A percentile compares a stretch with the other conserved stretches of the same genome.
Conservation (phyloP, 1,140 invertebrate species). For the Drosophila sturtevanti region DNA sequence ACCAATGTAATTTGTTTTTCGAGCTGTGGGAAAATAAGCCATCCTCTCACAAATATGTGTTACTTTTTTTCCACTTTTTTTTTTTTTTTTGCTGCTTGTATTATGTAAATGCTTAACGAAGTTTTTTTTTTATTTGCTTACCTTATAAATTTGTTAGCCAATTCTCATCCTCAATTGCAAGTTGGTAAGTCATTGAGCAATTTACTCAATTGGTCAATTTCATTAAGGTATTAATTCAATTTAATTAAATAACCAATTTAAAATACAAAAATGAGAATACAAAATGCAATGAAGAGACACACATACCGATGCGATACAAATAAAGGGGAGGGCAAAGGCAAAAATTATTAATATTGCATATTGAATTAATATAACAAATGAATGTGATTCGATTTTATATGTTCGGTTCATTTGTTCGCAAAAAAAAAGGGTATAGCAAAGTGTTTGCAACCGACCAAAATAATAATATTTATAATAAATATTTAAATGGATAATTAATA, state of each 20-base stretch:
- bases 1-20: constrained; percentile 50
- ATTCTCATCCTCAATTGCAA: background rate
- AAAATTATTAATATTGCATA: constrained; percentile 38
- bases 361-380: constrained; percentile 73
- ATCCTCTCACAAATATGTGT: background rate
- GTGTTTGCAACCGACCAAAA: background rate
- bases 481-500: too few relatives aligned
- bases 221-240: constrained; percentile 37
- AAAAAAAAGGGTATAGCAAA: background rate
- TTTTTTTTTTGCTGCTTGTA: background rate
- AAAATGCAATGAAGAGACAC: background rate
- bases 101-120: constrained; percentile 8
- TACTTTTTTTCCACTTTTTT: constrained; percentile 10
- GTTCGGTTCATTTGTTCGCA: background rate
- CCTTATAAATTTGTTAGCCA: constrained; percentile 27
- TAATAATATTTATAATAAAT: too few relatives aligned
- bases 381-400: constrained; percentile 37
- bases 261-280: constrained; percentile 48
- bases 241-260: constrained; percentile 78
- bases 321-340: constrained; percentile 20
- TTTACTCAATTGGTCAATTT: constrained; percentile 1
- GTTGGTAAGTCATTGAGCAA: background rate
- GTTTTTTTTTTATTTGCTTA: background rate
- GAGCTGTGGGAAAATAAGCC: constrained; percentile 28
- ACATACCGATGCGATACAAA: background rate